Percentiles rank a stretch among this genome's conserved stretches.
phyloP scores from a whole-genome alignment of 2,113 vertebrate species.

The Dromas ardeola region DNA sequence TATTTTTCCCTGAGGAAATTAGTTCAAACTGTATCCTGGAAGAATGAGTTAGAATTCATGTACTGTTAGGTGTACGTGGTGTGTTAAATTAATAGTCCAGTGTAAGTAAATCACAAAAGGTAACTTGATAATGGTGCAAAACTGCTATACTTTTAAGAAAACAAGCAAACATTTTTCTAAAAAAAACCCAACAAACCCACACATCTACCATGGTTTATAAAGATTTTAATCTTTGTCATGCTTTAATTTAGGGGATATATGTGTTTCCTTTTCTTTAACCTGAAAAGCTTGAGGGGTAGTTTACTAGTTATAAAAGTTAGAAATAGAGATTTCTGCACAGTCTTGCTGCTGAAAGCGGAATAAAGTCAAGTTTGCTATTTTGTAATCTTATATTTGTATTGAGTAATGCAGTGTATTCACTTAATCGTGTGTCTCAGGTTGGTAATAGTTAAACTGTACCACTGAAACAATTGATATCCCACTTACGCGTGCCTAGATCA shows the following conservation, averaged over 20 bases:
- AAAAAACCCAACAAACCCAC: background rate
- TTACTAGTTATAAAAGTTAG: background rate
- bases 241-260: background rate
- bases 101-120: background rate
- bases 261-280: background rate
- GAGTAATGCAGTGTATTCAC: background rate
- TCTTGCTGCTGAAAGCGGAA: background rate
- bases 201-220: background rate
- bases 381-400: constrained; percentile 11
- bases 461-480: background rate
- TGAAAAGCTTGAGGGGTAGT: background rate
- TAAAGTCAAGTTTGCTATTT: constrained; percentile 7
- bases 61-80: background rate
- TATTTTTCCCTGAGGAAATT: background rate
- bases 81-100: background rate
- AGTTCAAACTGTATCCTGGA: background rate
- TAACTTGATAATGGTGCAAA: background rate
- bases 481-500: background rate
- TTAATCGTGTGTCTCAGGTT: background rate
- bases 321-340: background rate
- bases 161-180: background rate
- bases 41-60: background rate
- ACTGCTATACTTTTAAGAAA: background rate
- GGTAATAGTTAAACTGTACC: background rate
- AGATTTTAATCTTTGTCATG: background rate